These are phyloP conservation scores for Noctilio leporinus DNA, from an alignment of 2,113 vertebrate species.

Conservation along the genomic window DNA sequence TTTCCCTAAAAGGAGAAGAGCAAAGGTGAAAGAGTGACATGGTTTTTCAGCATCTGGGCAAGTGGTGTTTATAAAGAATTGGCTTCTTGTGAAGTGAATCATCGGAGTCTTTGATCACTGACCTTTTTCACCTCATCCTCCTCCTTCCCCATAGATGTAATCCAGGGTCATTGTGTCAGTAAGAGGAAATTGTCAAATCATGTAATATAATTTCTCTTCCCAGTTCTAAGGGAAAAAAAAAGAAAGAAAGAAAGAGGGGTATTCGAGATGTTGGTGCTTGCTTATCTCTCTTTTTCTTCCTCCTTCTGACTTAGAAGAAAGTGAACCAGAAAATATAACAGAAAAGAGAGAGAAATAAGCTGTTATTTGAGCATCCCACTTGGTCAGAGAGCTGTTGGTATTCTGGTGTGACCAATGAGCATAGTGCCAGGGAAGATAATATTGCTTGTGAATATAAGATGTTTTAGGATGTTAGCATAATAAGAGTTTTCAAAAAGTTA, in stretches of 20 bases:
- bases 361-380: too few species aligned
- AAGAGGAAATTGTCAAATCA: conserved; percentile 7
- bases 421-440: background rate
- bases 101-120: background rate
- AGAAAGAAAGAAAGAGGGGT: background rate
- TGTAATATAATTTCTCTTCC: background rate
- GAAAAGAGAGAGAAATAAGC: background rate
- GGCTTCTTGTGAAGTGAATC: conserved; percentile 49
- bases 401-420: background rate
- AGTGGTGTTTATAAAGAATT: background rate
- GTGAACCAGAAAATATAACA: background rate
- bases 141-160: background rate
- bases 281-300: background rate
- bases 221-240: background rate
- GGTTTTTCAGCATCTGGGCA: background rate
- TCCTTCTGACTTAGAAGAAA: conserved; percentile 6
- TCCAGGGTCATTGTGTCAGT: background rate
- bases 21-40: background rate
- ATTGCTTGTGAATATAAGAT: background rate
- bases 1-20: conserved; percentile 16
- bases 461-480: background rate
- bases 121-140: background rate
- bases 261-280: background rate
- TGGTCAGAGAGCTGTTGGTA: background rate
- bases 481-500: background rate